Base-by-base conservation (phyloP, 2,113 vertebrate species). In the Cygnus buccinator region DNA sequence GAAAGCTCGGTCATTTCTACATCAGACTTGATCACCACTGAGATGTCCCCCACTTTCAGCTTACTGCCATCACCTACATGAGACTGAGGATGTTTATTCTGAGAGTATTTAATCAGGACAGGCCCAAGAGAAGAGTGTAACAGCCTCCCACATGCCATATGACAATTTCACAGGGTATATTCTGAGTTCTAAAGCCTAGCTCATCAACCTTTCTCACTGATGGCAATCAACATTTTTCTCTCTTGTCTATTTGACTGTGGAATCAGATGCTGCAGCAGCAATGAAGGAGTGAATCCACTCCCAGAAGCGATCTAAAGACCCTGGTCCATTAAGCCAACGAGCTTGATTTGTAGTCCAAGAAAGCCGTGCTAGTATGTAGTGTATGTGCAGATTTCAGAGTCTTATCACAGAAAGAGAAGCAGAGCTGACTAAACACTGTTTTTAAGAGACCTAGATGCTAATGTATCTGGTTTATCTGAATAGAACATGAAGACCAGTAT, bases 311-410 rank as follows among this genome's bases (percentile, higher is more conserved):
- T 25, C 11, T 46, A 41, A 67, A 68, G 35, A 37, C 29, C 12
- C 39, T 26, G 26, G 14, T 26, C 9, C 25, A 41, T 18, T 37
- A 35, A 16, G 41, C 25, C 48, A 26, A 5, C 3, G 48, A 75
- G 4, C 7, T 88, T 54, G 22, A 44, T 55, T 43, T 61, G 26
- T 13, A 80, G 39, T 3, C 28, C 26, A 54, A 22, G 66, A 59
- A 78, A 59, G 8, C 9, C 3, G 0, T 43, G 43, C 19, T 68
- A 6, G 58, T 54, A 23, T 8, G 25, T 3, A 46, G 23, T 0
- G 1, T 20, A 10, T 16, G 16, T 48, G n/a, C 18, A 55, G 35
- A 31, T 55, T 75, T 58, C 65, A 28, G 29, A 23, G 22, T n/a
- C 8, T 28, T 1, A 2, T 67, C 57, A 26, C 31, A 61, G 62